Evolutionary conservation across 2,113 vertebrate genomes (phyloP).

Genomic region (Pterocles gutturalis): DNA sequence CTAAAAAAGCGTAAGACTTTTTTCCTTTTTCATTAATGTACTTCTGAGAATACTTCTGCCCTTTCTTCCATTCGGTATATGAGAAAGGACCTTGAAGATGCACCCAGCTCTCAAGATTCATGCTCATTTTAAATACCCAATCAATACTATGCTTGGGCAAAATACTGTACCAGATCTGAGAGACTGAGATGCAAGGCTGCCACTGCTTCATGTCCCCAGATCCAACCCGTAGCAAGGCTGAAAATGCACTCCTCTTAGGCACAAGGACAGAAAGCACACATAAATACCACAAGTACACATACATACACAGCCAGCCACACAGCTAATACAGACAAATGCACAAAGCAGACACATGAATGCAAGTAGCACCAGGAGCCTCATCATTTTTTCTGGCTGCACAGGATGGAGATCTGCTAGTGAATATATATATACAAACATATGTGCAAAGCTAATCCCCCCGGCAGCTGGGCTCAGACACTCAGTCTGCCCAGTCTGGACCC

Average conservation of each 20-base stretch:
- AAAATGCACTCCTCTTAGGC: neutral
- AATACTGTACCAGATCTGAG: neutral
- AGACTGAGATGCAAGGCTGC: neutral
- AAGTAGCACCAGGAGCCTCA: neutral
- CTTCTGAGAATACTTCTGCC: neutral
- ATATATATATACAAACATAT: fast-evolving
- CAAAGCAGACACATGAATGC: neutral
- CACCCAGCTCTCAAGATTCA: neutral
- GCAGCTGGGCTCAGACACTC: neutral
- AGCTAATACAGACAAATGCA: neutral
- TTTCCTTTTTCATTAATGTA: neutral
- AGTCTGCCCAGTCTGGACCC: neutral
- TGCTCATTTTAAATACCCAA: neutral
- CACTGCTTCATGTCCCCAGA: neutral
- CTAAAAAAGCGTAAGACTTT: neutral
- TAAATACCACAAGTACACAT: too few species aligned
- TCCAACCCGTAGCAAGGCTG: neutral
- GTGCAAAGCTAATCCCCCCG: neutral
- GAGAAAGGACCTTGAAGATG: neutral
- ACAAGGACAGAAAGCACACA: neutral
- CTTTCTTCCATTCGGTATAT: neutral
- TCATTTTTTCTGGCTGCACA: neutral
- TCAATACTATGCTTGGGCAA: neutral
- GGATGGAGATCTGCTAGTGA: neutral
- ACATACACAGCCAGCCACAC: neutral